Conservation (phyloP, 2,113 vertebrate species). For the Colaptes auratus region DNA sequence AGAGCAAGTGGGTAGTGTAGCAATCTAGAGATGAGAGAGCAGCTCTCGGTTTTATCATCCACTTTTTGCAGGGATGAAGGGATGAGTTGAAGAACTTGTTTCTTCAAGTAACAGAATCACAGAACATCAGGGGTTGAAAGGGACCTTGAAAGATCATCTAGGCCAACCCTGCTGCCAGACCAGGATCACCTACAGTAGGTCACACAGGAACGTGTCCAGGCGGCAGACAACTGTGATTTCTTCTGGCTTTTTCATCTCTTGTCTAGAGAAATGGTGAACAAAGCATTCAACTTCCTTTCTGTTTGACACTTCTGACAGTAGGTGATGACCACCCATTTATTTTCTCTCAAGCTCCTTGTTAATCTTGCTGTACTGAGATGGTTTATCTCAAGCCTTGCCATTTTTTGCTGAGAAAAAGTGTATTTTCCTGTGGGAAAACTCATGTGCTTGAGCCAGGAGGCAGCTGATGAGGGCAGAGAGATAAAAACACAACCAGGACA, state of each 20-base stretch:
- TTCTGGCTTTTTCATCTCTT: not conserved
- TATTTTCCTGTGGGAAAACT: not conserved
- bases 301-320: not conserved
- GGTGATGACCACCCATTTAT: constrained; percentile 31
- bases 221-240: not conserved
- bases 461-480: not conserved
- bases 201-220: not conserved
- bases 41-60: not conserved
- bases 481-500: not conserved
- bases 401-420: constrained; percentile 16
- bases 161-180: no score
- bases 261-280: constrained; percentile 1
- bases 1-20: not conserved
- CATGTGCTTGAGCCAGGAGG: not conserved
- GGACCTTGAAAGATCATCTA: no score
- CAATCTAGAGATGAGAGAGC: not conserved
- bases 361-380: constrained; percentile 21
- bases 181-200: no score
- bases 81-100: not conserved
- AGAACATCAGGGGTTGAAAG: no score
- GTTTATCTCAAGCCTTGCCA: constrained; percentile 27
- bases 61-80: not conserved
- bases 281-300: constrained; percentile 16
- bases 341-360: not conserved
- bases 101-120: not conserved